Evolutionary conservation across 2,797 vertebrate species (phyloP).

Genomic region (Crax fasciolata): DNA sequence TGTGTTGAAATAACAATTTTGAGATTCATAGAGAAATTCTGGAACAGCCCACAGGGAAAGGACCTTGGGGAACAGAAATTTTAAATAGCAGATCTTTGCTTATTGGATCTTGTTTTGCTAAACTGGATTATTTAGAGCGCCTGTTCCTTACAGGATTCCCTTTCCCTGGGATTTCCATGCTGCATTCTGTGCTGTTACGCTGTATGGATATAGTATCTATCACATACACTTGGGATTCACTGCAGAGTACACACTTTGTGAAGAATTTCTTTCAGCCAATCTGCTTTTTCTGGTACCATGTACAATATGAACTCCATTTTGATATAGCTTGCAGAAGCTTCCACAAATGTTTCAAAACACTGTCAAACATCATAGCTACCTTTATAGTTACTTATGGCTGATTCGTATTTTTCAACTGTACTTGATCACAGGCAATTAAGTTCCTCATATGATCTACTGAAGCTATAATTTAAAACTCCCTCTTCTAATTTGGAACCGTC

Average conservation of each 20-base stretch:
- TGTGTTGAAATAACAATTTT: neutral
- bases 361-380: neutral
- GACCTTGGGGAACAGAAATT: neutral
- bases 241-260: neutral
- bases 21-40: neutral
- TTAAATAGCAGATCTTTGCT: neutral
- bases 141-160: neutral
- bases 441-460: neutral
- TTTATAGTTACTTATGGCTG: neutral
- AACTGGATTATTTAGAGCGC: neutral
- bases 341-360: neutral
- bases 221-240: neutral
- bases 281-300: neutral
- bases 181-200: neutral
- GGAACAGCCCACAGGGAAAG: neutral
- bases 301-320: neutral
- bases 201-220: neutral
- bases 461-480: constrained; percentile 2
- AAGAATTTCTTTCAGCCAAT: neutral
- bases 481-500: neutral
- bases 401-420: neutral
- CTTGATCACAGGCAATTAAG: neutral
- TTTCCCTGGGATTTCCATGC: neutral
- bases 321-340: neutral
- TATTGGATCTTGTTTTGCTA: accelerated